A percentile compares a stretch with the other conserved stretches of the same genome.
These are phyloP conservation scores for Sminthurides bifidus DNA, from an alignment of 1,140 invertebrate genomes.

Conservation along the genomic window DNA sequence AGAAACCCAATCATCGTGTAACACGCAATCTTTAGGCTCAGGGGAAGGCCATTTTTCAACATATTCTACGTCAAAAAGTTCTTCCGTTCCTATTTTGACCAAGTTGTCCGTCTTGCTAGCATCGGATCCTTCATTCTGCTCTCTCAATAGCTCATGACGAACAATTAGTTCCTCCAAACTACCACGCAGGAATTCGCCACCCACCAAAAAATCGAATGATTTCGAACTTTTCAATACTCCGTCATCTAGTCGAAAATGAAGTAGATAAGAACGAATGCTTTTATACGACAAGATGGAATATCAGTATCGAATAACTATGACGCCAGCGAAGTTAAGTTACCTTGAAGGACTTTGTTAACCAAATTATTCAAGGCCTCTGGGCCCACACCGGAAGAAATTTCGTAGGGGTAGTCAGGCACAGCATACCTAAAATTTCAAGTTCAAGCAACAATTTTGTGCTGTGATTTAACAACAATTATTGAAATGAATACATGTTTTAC, in stretches of 20 bases:
- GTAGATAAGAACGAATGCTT: not conserved
- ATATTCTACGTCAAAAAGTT: constrained; percentile 77
- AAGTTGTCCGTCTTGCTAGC: not conserved
- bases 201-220: constrained; percentile 81
- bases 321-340: constrained; percentile 37
- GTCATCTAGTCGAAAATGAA: constrained; percentile 24
- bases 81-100: constrained; percentile 42
- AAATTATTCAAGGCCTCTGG: constrained; percentile 60
- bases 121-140: not conserved
- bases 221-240: constrained; percentile 38
- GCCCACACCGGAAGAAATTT: constrained; percentile 57
- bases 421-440: constrained; percentile 58
- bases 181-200: constrained; percentile 61
- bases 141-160: constrained; percentile 24
- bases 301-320: constrained; percentile 7
- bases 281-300: constrained; percentile 10
- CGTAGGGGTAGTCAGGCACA: constrained; percentile 68
- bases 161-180: constrained; percentile 47
- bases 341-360: constrained; percentile 65
- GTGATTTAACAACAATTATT: not conserved
- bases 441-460: constrained; percentile 12
- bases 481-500: not conserved
- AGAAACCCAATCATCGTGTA: constrained; percentile 93
- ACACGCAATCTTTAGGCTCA: constrained; percentile 72
- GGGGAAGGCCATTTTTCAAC: constrained; percentile 75